Evolutionary conservation across 1,140 invertebrate species (phyloP).

Genomic region (Zelostemma sp.): DNA sequence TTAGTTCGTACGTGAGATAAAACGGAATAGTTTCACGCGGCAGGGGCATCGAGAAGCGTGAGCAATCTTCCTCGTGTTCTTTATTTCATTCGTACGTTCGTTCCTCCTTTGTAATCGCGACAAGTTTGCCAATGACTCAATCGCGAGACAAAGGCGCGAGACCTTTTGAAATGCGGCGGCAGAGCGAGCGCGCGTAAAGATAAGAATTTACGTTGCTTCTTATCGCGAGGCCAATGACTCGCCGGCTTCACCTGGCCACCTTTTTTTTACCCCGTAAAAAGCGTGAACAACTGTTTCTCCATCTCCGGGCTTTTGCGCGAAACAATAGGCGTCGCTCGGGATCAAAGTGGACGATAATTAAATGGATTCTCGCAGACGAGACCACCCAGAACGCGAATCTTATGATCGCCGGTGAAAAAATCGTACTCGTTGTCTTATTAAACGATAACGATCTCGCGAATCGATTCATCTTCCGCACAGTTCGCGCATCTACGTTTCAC

Average conservation of each 20-base stretch:
- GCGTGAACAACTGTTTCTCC: no score
- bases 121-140: constrained; percentile 44
- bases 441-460: constrained; percentile 7
- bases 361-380: no score
- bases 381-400: neutral
- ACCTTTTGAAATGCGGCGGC: constrained; percentile 40
- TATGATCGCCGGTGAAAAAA: constrained; percentile 3
- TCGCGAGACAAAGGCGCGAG: constrained; percentile 46
- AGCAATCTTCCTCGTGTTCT: neutral
- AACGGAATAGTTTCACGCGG: constrained; percentile 4
- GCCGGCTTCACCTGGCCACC: constrained; percentile 29
- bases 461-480: constrained; percentile 3
- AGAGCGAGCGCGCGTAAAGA: constrained; percentile 39
- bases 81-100: neutral
- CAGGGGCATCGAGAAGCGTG: neutral
- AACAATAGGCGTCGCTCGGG: no score
- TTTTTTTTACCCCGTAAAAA: no score
- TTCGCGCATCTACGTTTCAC: no score
- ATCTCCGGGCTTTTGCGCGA: no score
- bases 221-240: constrained; percentile 42
- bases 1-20: neutral
- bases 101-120: constrained; percentile 38
- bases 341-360: no score
- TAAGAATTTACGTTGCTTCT: constrained; percentile 45
- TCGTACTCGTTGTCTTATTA: constrained; percentile 8